Evolutionary conservation across 2,888 invertebrate genomes (phyloP).

Genomic region (Oithona nana): DNA sequence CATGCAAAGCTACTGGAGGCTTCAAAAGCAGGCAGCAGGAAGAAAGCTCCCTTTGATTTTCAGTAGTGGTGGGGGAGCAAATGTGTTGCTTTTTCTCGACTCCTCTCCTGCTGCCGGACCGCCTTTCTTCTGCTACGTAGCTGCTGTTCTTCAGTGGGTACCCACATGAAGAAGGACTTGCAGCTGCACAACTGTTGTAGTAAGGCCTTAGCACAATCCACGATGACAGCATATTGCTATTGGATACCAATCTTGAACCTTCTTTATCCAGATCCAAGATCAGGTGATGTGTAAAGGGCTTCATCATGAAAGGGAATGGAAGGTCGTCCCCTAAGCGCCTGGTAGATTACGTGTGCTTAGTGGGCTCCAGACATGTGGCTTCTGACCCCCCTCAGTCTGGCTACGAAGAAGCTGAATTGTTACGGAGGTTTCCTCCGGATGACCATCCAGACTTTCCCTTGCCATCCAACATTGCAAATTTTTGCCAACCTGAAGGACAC

Average conservation of each 20-base stretch:
- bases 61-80: neutral
- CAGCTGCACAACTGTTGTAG: neutral
- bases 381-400: slow-evolving; percentile 20
- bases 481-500: slow-evolving; percentile 98
- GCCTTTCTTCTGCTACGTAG: too few species aligned
- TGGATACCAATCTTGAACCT: neutral
- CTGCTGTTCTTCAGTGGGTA: too few species aligned
- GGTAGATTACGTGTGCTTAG: slow-evolving; percentile 8
- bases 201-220: too few species aligned
- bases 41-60: too few species aligned
- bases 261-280: neutral
- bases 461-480: slow-evolving; percentile 95
- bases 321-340: neutral
- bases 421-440: slow-evolving; percentile 81
- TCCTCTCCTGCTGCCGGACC: neutral
- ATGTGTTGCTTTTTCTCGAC: neutral
- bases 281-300: too few species aligned
- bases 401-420: slow-evolving; percentile 68
- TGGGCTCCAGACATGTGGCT: neutral
- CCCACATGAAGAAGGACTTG: neutral
- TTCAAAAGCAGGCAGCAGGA: too few species aligned
- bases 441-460: slow-evolving; percentile 93
- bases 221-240: too few species aligned
- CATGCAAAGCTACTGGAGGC: too few species aligned
- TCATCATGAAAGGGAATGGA: neutral